Evolutionary conservation across 2,113 vertebrate species (phyloP).

Genomic region (Arothron firmamentum): DNA sequence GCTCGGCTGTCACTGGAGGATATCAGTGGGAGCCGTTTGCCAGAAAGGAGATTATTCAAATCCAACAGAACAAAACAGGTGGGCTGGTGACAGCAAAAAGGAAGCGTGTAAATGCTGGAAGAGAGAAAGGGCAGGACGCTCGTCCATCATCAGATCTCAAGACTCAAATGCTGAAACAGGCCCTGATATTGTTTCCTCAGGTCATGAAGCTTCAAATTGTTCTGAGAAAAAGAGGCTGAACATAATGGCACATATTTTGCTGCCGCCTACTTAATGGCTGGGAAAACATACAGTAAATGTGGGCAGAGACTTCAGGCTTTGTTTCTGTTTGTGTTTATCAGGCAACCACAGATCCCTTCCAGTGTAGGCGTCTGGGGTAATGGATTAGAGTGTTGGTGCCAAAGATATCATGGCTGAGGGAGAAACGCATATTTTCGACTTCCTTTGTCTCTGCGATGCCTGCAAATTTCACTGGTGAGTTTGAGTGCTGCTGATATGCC

Average conservation of each 20-base stretch:
- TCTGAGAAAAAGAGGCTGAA: conserved; percentile 25
- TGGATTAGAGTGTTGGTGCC: conserved; percentile 69
- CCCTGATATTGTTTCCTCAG: conserved; percentile 31
- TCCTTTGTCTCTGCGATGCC: conserved; percentile 61
- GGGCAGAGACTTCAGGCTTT: conserved; percentile 64
- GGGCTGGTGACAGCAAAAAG: background rate
- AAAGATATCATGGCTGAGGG: conserved; percentile 62
- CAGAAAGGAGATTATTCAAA: conserved; percentile 15
- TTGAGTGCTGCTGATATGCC: conserved; percentile 52
- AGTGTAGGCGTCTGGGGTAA: conserved; percentile 70
- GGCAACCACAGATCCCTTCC: conserved; percentile 65
- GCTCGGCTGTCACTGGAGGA: conserved; percentile 29
- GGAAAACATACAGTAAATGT: conserved; percentile 62
- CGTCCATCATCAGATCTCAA: background rate
- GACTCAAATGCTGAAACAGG: conserved; percentile 20
- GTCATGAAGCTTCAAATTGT: conserved; percentile 34
- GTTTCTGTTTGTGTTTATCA: conserved; percentile 72
- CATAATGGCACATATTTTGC: conserved; percentile 31
- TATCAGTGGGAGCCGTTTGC: conserved; percentile 35
- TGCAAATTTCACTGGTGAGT: conserved; percentile 43
- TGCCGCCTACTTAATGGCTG: conserved; percentile 42
- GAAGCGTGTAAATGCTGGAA: background rate
- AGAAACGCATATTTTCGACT: conserved; percentile 60
- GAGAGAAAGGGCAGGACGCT: background rate
- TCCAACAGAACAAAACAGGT: conserved; percentile 10